Evolutionary conservation across 2,888 invertebrate genomes (phyloP), one percentile per base, ranked within the genome.

Genomic region (Meloe dianella): DNA sequence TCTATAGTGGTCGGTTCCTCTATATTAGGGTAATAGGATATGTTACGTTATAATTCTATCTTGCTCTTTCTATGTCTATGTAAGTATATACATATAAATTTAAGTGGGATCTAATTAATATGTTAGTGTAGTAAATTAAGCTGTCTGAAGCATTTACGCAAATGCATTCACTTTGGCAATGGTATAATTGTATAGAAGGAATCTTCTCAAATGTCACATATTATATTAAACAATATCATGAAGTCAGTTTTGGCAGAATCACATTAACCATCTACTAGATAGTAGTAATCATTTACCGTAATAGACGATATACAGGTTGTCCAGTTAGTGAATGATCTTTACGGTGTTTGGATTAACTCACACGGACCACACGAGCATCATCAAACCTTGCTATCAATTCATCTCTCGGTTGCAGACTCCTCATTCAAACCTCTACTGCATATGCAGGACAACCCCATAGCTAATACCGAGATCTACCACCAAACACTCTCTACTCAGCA

Each of bases 111-210:
- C 61, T 61, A 69, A 57, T 71, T 71, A 63, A 69, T 66, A 77
- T 76, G 77, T 78, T 78, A 78, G 77, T 75, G 75, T 76, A 77
- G 76, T 71, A 76, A 77, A 78, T 78, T 78, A 77, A 77, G 77
- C 77, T 77, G 78, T 78, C 78, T 77, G 75, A 77, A 75, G 76
- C 76, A 76, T 78, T 79, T 78, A 79, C 76, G 76, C 75, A 78
- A 78, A 78, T 78, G 71, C 74, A 77, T 75, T 69, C 74, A 66
- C 72, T 74, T 69, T 71, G 71, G 64, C 70, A 69, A 65, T 57
- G 63, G 41, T 64, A 59, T 72, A 74, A 75, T 76, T 74, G 63
- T 70, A 71, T 76, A 68, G 65, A 71, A 69, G 68, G 72, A 72
- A 74, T 72, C 70, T 73, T 68, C 73, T 74, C 73, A 61, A 73